Base-by-base conservation (phyloP, 2,888 invertebrate species). In the Ichneumoninae sp. region DNA sequence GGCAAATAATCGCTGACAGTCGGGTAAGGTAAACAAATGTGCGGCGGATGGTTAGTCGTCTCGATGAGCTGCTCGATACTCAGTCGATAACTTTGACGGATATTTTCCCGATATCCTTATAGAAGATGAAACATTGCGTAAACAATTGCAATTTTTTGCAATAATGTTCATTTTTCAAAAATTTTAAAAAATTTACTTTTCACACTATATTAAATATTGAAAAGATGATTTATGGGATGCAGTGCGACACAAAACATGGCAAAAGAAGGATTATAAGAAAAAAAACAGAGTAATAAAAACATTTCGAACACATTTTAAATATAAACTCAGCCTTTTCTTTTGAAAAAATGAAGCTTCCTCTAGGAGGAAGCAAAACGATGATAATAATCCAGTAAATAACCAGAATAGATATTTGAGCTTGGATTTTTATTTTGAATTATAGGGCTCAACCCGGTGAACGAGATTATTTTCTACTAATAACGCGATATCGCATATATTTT, bases 1-100 rank as follows among this genome's bases (percentile, higher is more conserved):
- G 26, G 7, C 26, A 26, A 57, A 57, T 13, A 57, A 57, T 57
- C 2, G 13, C 13, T 57, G 57, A 26, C 57, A 26, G 57, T 26
- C 26, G 13, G 57, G 57, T 57, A 57, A 57, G 57, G 26, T 57
- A 26, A 57, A 10, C 57, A 57, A 47, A 47, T 40, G 44, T 16
- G 44, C 44, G 5, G 44, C 44, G 16, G 44, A 47, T 16, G 16
- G 44, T 47, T 47, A 47, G 3, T 47, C 5, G 16, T 47, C 44
- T 3, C 44, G 4, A 47, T 16, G 13, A 0, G 16, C 16, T 5
- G 13, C 44, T 47, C 44, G 44, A 1, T 16, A 16, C 16, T 16
- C 13, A 4, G 16, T 16, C 3, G 3, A 47, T 47, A 16, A 16
- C 16, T 44, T 44, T 16, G 44, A 47, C 5, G 13, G 16, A 16